Evolutionary conservation across 2,888 invertebrate species (phyloP).

Genomic region (Metacarcinus magister): DNA sequence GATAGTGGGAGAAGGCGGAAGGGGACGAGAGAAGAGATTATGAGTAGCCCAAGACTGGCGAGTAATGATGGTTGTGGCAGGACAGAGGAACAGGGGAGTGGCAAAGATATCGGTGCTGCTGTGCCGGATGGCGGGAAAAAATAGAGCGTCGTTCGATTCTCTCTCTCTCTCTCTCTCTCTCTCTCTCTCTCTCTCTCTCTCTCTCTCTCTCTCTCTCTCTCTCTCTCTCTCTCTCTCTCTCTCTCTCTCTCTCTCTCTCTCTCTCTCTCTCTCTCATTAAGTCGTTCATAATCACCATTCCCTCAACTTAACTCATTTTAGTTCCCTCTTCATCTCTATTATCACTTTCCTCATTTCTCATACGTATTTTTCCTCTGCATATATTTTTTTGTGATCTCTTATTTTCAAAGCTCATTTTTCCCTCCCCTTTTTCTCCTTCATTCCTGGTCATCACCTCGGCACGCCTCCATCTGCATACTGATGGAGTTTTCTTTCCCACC

Average conservation of each 20-base stretch:
- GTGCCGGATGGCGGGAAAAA: too few relatives aligned
- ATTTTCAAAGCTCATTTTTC: background rate
- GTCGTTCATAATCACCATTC: background rate
- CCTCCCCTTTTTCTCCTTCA: background rate
- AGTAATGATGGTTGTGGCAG: too few relatives aligned
- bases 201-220: too few relatives aligned
- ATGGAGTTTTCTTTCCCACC: background rate
- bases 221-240: background rate
- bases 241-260: conserved; percentile 26
- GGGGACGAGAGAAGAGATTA: too few relatives aligned
- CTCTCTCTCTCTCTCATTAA: conserved; percentile 21
- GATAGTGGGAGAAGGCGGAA: too few relatives aligned
- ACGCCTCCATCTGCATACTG: background rate
- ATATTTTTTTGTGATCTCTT: background rate
- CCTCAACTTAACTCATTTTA: conserved; percentile 11
- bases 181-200: too few relatives aligned
- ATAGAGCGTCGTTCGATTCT: too few relatives aligned
- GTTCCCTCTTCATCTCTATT: background rate
- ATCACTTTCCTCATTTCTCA: conserved; percentile 26
- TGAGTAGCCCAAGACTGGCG: too few relatives aligned
- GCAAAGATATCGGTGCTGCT: too few relatives aligned
- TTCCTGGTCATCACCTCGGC: conserved; percentile 1
- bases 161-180: too few relatives aligned
- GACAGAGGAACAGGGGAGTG: too few relatives aligned
- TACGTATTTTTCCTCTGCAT: background rate